phyloP scores from a whole-genome alignment of 2,888 invertebrate species.

The Cheilosia impressa region DNA sequence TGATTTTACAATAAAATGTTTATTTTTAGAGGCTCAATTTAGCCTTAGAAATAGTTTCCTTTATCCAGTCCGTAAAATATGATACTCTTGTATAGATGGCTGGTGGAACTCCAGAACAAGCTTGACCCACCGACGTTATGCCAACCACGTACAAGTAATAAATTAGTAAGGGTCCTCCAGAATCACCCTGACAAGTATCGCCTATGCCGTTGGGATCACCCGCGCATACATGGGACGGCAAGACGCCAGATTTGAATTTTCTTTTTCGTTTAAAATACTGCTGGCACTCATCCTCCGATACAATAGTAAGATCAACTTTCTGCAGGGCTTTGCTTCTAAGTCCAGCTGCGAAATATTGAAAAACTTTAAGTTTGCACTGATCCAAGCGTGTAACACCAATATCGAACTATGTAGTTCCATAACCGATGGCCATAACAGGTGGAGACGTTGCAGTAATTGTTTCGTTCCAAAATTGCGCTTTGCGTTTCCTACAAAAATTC shows the following conservation, averaged over 20 bases:
- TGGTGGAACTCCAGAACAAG: conserved; percentile 30
- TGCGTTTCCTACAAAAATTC: conserved; percentile 8
- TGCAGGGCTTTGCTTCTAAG: not conserved
- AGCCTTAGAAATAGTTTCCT: not conserved
- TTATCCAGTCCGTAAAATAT: conserved; percentile 9
- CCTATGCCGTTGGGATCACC: conserved; percentile 17
- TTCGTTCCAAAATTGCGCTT: not conserved
- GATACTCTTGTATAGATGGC: conserved; percentile 34
- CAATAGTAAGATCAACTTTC: not conserved
- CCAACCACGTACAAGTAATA: not conserved
- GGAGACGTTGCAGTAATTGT: not conserved
- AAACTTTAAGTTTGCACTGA: not conserved
- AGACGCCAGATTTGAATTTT: conserved; percentile 19
- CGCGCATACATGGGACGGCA: conserved; percentile 29
- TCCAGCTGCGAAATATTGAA: conserved; percentile 6
- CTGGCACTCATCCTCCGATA: conserved; percentile 6
- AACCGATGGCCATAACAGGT: conserved; percentile 26
- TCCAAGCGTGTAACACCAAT: not conserved
- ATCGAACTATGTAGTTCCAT: conserved; percentile 43
- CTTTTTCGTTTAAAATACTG: conserved; percentile 16
- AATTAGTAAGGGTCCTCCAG: conserved; percentile 15
- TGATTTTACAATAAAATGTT: not conserved
- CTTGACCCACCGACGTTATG: conserved; percentile 32
- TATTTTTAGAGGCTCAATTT: not conserved
- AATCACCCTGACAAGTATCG: conserved; percentile 48